Base-by-base conservation (phyloP, 2,888 invertebrate genomes). In the Augiades crinisus region DNA sequence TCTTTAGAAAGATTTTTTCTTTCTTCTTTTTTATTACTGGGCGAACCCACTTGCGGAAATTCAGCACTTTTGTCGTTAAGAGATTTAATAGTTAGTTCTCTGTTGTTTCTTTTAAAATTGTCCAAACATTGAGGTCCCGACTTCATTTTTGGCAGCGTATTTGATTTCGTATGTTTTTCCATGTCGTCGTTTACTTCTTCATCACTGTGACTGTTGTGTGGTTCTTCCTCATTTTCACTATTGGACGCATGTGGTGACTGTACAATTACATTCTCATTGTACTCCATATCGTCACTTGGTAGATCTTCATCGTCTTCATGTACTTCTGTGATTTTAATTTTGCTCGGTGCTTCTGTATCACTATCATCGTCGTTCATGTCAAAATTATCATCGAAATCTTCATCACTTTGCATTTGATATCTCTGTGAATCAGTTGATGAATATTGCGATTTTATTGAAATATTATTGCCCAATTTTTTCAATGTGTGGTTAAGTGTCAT, bases 361-460 rank as follows among this genome's bases (percentile, higher is more conserved):
- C 34, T 49, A 34, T 30, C 41, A 22, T 51, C 43, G 21, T 51
- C 50, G 44, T 33, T 30, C 14, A 27, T 21, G 19, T 50, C 43
- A 17, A 47, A 30, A 33, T 60, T 47, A 17, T 56, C 55, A 31
- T 55, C 50, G 17, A 61, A 60, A 49, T 58, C 47, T 16, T 61
- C 60, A 14, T 58, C 58, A 47, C 66, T 59, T 17, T 30, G 38
- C n/a, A 46, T 46, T 13, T 45, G 36, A 27, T n/a, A 17, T 34
- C 12, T 53, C 8, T 36, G 17, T 17, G 51, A 1, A 36, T 56
- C 72, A 17, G 75, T 71, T 8, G 78, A 72, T 14, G 72, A 63
- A 57, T 72, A 81, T 51, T 67, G 68, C 3, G 84, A 74, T 63
- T 83, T 87, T 1, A 87, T 67, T 37, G 79, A 83, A 27, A 87